Evolutionary conservation across 2,888 invertebrate genomes (phyloP), one percentile per base, ranked within the genome.

Genomic region (Arctia plantaginis): DNA sequence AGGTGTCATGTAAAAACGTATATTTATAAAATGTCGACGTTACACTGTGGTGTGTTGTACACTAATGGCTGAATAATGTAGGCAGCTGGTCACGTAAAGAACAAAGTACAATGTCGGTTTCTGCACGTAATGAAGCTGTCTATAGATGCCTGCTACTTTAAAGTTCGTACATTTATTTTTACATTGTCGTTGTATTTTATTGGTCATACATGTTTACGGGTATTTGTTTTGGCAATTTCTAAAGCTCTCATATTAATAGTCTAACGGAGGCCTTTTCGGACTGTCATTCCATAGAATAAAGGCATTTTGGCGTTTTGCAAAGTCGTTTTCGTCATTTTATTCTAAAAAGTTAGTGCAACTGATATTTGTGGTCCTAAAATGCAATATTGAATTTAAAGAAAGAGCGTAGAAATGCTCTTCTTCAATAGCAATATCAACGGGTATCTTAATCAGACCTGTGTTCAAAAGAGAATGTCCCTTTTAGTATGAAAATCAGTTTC

Each of bases 21-120:
- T n/a, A 2, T 44, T 66, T 30, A 7, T 69, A 78, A 86, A 86
- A 89, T 88, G 86, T 85, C 84, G 84, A 85, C 87, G 80, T 82
- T 82, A 83, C 72, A 76, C 70, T 73, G 68, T 64, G 72, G 80
- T 82, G 85, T 87, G 86, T 83, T 84, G 86, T 88, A 85, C 87
- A 85, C 89, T 92, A 92, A 92, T 92, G 90, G 89, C 83, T 85
- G 89, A 90, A 90, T 91, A 91, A 90, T 90, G 90, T 92, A 90
- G 85, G 87, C 90, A 87, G 86, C 88, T 88, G 89, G 89, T 89
- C 90, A 89, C 89, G 90, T 90, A 88, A 89, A 89, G 88, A 89
- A 90, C 89, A 87, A 87, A 90, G 87, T 89, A 90, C 88, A 87
- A 83, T 80, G 82, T 84, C 85, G 84, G 83, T 87, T 89, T 86